Evolutionary conservation across 2,113 vertebrate genomes (phyloP).

Genomic region (Cephalopholis sonnerati): DNA sequence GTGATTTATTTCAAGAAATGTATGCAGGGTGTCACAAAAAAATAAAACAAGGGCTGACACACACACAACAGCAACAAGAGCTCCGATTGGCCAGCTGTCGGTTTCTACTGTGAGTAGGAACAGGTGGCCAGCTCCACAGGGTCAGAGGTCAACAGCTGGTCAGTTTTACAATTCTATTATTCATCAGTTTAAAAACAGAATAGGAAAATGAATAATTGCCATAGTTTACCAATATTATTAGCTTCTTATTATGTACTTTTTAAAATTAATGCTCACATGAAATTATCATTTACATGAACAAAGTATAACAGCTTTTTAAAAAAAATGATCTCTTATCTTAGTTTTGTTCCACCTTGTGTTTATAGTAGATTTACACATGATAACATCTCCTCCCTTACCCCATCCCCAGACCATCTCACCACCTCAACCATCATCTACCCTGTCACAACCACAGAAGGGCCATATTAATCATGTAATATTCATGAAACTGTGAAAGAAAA

Average conservation of each 20-base stretch:
- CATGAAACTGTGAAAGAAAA: no score
- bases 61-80: neutral
- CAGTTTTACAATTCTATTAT: neutral
- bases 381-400: no score
- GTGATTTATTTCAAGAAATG: neutral
- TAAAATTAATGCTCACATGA: neutral
- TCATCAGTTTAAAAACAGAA: neutral
- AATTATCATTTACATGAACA: neutral
- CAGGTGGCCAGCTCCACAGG: conserved; percentile 21
- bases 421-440: no score
- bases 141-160: conserved; percentile 30
- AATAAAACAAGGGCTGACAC: neutral
- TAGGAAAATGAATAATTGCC: neutral
- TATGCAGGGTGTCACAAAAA: neutral
- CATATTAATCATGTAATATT: no score
- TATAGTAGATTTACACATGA: no score
- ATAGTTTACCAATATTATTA: neutral
- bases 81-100: conserved; percentile 14
- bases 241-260: neutral
- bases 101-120: neutral
- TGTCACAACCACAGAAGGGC: no score
- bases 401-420: no score
- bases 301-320: no score
- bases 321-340: no score
- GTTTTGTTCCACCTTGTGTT: no score